Conservation (phyloP, 2,113 vertebrate species). For the Abramis brama region DNA sequence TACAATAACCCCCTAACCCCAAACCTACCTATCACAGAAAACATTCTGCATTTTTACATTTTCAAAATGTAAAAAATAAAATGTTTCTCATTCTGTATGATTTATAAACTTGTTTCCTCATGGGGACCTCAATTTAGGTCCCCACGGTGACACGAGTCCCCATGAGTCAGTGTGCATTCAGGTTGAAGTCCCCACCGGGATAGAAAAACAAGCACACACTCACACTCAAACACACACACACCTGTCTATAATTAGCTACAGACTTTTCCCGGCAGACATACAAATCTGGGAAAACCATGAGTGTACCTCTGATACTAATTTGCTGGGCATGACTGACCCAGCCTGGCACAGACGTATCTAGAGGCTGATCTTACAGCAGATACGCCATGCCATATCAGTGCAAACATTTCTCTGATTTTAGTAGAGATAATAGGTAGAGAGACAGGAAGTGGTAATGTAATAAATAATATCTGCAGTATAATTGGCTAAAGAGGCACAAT, state of each 20-base stretch:
- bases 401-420: conserved; percentile 16
- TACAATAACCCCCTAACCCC: no score
- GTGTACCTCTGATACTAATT: conserved; percentile 33
- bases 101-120: no score
- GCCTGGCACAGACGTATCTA: conserved; percentile 31
- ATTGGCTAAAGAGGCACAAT: neutral
- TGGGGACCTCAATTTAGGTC: no score
- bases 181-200: no score
- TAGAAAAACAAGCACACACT: neutral
- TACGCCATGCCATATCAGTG: neutral
- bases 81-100: no score
- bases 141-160: no score
- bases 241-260: conserved; percentile 52
- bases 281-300: conserved; percentile 37
- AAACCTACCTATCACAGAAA: no score
- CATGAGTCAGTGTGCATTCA: no score
- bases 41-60: no score
- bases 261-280: conserved; percentile 49
- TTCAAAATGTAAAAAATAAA: no score
- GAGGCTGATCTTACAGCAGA: conserved; percentile 1
- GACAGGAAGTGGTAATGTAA: conserved; percentile 32
- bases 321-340: conserved; percentile 8
- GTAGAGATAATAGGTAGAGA: conserved; percentile 5
- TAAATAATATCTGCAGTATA: conserved; percentile 18
- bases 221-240: conserved; percentile 36